Evolutionary conservation across 2,113 vertebrate species (phyloP), one percentile per base, ranked within the genome.

Genomic region (Tretioscincus oriximinensis): DNA sequence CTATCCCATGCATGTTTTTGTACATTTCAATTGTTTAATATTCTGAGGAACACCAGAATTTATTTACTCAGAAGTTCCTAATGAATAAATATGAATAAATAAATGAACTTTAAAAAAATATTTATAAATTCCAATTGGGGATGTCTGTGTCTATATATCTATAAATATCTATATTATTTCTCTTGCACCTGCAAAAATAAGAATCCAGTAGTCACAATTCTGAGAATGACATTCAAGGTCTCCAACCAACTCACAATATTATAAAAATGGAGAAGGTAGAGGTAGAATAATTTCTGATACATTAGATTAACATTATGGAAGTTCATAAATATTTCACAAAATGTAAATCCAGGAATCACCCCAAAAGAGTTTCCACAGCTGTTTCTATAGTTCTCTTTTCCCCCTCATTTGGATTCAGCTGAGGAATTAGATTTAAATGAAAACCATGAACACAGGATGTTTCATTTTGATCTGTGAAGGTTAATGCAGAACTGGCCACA

Each of bases 301-400:
- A 16, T 84, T 85, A 81, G 77, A 86, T 35, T 45, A 68, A 29
- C 35, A 51, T 72, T 77, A 51, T 1, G 67, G 72, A 89, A 89
- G 29, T 0, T 78, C 75, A 85, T 26, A 80, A 87, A 85, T 89
- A 87, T 63, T 90, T 90, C 79, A 75, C 84, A 80, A 85, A 81
- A 68, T 51, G 67, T 0, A 14, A 84, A 86, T 87, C 83, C 78
- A 90, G 84, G 70, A 89, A 80, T 72, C 80, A 35, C 85, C 84
- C 35, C 63, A 41, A 79, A 79, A 58, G 88, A 86, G 68, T 68
- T 85, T 81, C 83, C 78, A 82, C 78, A 89, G 77, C 85, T 90
- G 79, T 71, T 88, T 87, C 68, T 82, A 76, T 14, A 86, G 81
- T 71, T 87, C 73, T 76, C 45, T 79, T 16, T 81, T 24, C 51